A percentile compares a stretch with the other conserved stretches of the same genome.
phyloP scores from a whole-genome alignment of 2,113 vertebrate species.

The Hyperoodon ampullatus region DNA sequence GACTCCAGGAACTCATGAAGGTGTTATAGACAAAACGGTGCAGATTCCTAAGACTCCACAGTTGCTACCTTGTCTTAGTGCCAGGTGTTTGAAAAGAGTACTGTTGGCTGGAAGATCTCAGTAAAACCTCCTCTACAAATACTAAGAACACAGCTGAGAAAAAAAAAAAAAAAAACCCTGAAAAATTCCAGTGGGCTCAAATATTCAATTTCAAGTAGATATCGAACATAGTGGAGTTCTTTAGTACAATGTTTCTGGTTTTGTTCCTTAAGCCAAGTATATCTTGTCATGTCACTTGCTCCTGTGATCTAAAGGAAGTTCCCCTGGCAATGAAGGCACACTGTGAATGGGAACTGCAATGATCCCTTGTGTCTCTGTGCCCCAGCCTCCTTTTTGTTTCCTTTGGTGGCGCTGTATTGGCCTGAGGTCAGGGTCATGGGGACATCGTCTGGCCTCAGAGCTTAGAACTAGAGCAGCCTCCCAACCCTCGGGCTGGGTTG shows the following conservation, averaged over 20 bases:
- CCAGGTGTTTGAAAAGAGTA: background rate
- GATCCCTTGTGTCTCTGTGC: background rate
- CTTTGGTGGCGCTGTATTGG: background rate
- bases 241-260: background rate
- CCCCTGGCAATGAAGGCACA: background rate
- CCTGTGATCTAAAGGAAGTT: background rate
- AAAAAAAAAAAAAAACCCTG: background rate
- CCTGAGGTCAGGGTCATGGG: slow-evolving; percentile 41
- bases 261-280: background rate
- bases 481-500: background rate
- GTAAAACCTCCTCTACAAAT: background rate
- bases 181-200: background rate
- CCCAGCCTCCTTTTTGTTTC: background rate
- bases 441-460: background rate
- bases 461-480: background rate
- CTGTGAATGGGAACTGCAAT: background rate
- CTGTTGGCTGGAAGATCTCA: background rate
- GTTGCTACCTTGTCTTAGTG: background rate
- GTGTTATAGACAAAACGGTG: background rate
- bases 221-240: background rate
- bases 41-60: background rate
- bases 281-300: background rate
- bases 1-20: background rate
- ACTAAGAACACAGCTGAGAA: background rate
- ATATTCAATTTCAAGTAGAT: background rate